Percentiles rank a stretch among this genome's conserved stretches.
Conservation (phyloP, 1,140 invertebrate species). For the Calliopsis andreniformis region DNA sequence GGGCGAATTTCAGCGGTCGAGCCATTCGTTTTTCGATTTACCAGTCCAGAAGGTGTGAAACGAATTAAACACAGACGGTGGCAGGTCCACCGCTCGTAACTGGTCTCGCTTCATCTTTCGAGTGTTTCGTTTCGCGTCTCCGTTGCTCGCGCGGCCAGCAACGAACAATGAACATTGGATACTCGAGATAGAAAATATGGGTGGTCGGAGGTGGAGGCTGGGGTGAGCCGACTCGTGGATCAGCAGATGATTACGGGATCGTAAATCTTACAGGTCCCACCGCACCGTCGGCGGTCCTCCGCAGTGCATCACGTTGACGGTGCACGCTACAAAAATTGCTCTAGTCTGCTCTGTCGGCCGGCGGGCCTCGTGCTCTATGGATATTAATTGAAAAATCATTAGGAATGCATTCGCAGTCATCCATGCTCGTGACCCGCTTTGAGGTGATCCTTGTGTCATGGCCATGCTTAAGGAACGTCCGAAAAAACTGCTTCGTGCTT, state of each 20-base stretch:
- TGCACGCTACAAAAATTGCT: slow-evolving; percentile 42
- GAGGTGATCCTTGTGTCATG: too few relatives aligned
- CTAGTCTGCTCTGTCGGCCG: slow-evolving; percentile 2
- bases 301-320: slow-evolving; percentile 58
- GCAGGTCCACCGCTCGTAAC: slow-evolving; percentile 18
- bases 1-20: slow-evolving; percentile 58
- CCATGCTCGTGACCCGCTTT: slow-evolving; percentile 4
- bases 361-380: slow-evolving; percentile 20
- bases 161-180: slow-evolving; percentile 67
- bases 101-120: slow-evolving; percentile 21
- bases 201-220: slow-evolving; percentile 37
- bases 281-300: slow-evolving; percentile 55
- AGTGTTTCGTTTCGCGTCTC: slow-evolving; percentile 13
- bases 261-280: slow-evolving; percentile 65
- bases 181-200: slow-evolving; percentile 70
- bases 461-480: too few relatives aligned
- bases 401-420: slow-evolving; percentile 28
- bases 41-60: slow-evolving; percentile 68
- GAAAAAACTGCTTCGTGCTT: too few relatives aligned
- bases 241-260: slow-evolving; percentile 71
- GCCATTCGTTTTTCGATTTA: slow-evolving; percentile 63
- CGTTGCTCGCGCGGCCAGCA: slow-evolving; percentile 21
- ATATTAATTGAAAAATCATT: slow-evolving; percentile 62
- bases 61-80: slow-evolving; percentile 67
- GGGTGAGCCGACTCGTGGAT: slow-evolving; percentile 60